Evolutionary conservation across 2,113 vertebrate species (phyloP), one percentile per base, ranked within the genome.

Genomic region (Onychostoma macrolepis): DNA sequence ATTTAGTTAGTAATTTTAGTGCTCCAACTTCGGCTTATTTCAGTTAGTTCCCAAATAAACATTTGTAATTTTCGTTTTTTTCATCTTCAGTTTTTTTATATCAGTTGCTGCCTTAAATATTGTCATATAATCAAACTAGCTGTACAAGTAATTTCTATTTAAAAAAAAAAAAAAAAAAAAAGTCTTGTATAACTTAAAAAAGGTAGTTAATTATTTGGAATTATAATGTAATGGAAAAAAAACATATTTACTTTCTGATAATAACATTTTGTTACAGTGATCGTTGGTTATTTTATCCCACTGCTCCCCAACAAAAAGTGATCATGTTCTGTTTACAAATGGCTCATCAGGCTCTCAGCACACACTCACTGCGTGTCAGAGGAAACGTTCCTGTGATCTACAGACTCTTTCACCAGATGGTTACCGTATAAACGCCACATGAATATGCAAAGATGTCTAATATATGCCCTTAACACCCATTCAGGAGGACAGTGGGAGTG

Each of bases 331-430:
- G 36, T n/a, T 41, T 24, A 4, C 33, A 11, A 11, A 24, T 4
- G 69, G 8, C 69, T 38, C 69, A 72, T 72, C 21, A 43, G 24
- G 41, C 72, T 15, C 72, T 45, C 24, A 15, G 24, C 72, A 43
- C 72, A 75, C 72, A 75, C 72, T 53, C 45, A 6, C 28, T 10
- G 45, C 5, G 75, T 69, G 45, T 83, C 80, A 63, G 26, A 58
- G 84, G 56, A 80, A 72, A 61, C 83, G 33, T 84, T 86, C 48
- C 74, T 89, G 41, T 81, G 85, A 86, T 89, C 69, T 77, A 67
- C 81, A 84, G 21, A 86, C 83, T 87, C 84, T 65, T 83, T 82
- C 71, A 83, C 82, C 89, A 88, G 85, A 90, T 88, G 87, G 72
- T 87, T 65, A 80, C 79, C 28, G 43, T 74, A 87, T 83, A 76